Evolutionary conservation across 2,888 invertebrate species (phyloP), one percentile per base, ranked within the genome.

Genomic region (Coenonympha glycerion): DNA sequence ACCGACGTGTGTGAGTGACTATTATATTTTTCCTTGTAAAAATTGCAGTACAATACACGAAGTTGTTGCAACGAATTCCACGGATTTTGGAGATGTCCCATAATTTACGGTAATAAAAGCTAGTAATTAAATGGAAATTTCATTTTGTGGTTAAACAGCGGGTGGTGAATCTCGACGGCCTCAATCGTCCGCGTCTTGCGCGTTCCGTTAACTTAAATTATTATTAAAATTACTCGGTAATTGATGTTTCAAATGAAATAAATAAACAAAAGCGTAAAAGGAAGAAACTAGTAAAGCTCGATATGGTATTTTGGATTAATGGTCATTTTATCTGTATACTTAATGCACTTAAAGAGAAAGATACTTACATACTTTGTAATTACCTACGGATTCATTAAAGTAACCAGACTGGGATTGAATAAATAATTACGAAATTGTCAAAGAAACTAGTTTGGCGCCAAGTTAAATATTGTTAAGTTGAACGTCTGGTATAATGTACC

Each of bases 1-100:
- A 70, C 73, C 61, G 76, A 72, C 81, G 77, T 79, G 84, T 84
- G 83, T 83, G 78, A 82, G 79, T 85, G 86, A 81, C 84, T 84
- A 81, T 84, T 84, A 78, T 81, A 69, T 76, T 76, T 75, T n/a
- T 72, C 34, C 76, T 73, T 72, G 76, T 81, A 83, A 79, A 84
- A 80, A 79, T 81, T 73, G 74, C 74, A 76, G 74, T 81, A 74
- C 74, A 76, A 74, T 81, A 74, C 70, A 72, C 71, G 76, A 74
- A 77, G 70, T 73, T 71, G 75, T 73, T 72, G 72, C 63, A 71
- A 53, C 64, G 63, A 47, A 48, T 71, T 62, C 66, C 63, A 64
- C 63, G 60, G 73, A 72, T 73, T 72, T 77, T 72, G 76, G 75
- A 74, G 76, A 83, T 80, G 80, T 69, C 71, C 67, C 65, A 67